Percentiles rank a stretch among this genome's conserved stretches.
phyloP scores from a whole-genome alignment of 2,113 vertebrate genomes.

The Myotis lucifugus region DNA sequence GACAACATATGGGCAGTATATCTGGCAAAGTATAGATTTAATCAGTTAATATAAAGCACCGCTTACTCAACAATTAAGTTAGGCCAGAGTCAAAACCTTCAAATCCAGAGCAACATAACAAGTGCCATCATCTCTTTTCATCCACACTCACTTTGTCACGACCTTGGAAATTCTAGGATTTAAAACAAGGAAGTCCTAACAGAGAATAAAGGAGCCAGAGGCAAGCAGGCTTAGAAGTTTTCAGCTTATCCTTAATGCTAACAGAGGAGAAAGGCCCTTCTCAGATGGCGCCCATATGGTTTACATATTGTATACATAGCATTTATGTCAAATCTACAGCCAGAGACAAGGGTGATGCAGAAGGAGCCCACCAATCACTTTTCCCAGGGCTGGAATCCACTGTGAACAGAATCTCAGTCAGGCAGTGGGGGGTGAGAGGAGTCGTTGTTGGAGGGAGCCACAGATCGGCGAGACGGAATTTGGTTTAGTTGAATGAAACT shows the following conservation, averaged over 20 bases:
- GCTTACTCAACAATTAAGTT: not conserved
- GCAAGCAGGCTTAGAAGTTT: not conserved
- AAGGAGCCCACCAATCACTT: not conserved
- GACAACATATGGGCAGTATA: not conserved
- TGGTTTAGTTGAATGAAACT: not conserved
- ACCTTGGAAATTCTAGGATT: conserved; percentile 24
- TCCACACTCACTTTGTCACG: not conserved
- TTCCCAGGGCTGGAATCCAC: not conserved
- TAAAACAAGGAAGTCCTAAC: not conserved
- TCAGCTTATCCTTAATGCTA: not conserved
- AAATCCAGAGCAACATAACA: not conserved
- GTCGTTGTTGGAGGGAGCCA: not conserved
- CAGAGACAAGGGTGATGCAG: not conserved
- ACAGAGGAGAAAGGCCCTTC: not conserved
- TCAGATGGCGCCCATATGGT: conserved; percentile 33
- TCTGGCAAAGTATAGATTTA: not conserved
- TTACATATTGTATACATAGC: not conserved
- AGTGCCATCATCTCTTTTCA: not conserved
- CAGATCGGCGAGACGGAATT: not conserved
- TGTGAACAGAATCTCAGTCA: not conserved
- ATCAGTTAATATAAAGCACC: not conserved
- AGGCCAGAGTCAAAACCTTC: not conserved
- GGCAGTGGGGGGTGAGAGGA: not conserved
- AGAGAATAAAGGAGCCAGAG: not conserved
- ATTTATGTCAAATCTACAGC: conserved; percentile 13